Evolutionary conservation across 1,140 invertebrate genomes (phyloP).

Genomic region (Drosophila malerkotliana): DNA sequence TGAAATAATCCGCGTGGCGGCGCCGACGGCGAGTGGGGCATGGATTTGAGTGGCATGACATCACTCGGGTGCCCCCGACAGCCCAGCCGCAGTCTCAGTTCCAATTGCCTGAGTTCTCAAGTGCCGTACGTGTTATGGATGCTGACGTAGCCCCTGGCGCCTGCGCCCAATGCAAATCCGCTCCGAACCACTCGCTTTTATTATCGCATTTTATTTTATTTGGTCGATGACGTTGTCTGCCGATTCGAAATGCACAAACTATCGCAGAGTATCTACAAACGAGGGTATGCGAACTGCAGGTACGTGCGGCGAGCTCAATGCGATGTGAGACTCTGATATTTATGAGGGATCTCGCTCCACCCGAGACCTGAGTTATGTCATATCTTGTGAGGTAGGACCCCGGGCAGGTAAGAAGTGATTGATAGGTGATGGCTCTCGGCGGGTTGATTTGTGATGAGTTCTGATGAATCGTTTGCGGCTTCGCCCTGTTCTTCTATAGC

Average conservation of each 20-base stretch:
- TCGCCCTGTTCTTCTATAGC: conserved; percentile 2
- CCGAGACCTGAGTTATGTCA: conserved; percentile 50
- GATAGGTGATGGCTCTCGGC: conserved; percentile 32
- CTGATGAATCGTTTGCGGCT: conserved; percentile 38
- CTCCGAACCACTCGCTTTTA: conserved; percentile 11
- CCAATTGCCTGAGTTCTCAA: conserved; percentile 37
- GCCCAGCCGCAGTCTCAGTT: conserved; percentile 12
- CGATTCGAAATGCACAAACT: conserved; percentile 49
- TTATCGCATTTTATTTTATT: conserved; percentile 39
- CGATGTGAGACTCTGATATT: conserved; percentile 56
- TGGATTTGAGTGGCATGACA: conserved; percentile 74
- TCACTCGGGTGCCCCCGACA: conserved; percentile 55
- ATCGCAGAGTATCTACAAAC: conserved; percentile 19
- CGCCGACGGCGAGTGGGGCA: conserved; percentile 28
- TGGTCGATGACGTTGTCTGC: conserved; percentile 56
- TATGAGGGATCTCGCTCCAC: conserved; percentile 1
- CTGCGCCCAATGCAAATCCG: conserved; percentile 64
- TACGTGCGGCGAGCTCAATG: conserved; percentile 65
- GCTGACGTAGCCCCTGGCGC: conserved; percentile 71
- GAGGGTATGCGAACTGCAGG: conserved; percentile 13
- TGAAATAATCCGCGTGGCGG: conserved; percentile 29
- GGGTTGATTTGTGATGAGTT: conserved; percentile 49
- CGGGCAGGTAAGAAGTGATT: conserved; percentile 60
- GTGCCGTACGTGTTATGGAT: conserved; percentile 44
- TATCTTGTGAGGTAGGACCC: conserved; percentile 33